Conservation (phyloP, 1,140 invertebrate genomes). For the Camponotus vicinus region DNA sequence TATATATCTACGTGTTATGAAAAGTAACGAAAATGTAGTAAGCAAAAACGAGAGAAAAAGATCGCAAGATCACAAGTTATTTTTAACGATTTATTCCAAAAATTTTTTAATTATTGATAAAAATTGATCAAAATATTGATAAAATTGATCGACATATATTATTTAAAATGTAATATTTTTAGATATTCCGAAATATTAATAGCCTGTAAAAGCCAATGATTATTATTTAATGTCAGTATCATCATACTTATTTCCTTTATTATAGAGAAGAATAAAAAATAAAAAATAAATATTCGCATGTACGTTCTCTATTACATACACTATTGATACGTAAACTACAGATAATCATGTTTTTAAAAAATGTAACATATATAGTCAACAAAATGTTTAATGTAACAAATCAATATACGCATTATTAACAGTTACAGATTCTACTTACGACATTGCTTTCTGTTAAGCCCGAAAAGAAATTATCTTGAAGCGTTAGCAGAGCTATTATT, state of each 20-base stretch:
- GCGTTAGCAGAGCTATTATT: slow-evolving; percentile 77
- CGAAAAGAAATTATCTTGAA: slow-evolving; percentile 77
- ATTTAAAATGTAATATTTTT: background rate
- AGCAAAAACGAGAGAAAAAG: background rate
- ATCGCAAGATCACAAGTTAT: no score
- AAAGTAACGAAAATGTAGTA: background rate
- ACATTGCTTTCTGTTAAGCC: slow-evolving; percentile 75
- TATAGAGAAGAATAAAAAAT: no score
- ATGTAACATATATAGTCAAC: background rate
- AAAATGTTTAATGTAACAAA: slow-evolving; percentile 21
- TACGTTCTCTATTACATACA: background rate
- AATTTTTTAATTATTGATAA: background rate
- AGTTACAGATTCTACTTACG: slow-evolving; percentile 77
- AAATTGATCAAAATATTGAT: background rate
- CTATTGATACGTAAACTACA: background rate
- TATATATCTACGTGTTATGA: background rate
- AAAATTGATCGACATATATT: slow-evolving; percentile 1
- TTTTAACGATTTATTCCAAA: background rate
- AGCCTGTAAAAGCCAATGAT: background rate
- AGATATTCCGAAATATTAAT: slow-evolving; percentile 28
- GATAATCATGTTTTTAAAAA: background rate
- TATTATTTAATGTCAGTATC: background rate
- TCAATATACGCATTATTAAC: background rate
- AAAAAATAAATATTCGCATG: background rate
- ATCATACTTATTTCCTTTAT: background rate